Base-by-base conservation (phyloP, 2,113 vertebrate species). In the Bucco capensis region DNA sequence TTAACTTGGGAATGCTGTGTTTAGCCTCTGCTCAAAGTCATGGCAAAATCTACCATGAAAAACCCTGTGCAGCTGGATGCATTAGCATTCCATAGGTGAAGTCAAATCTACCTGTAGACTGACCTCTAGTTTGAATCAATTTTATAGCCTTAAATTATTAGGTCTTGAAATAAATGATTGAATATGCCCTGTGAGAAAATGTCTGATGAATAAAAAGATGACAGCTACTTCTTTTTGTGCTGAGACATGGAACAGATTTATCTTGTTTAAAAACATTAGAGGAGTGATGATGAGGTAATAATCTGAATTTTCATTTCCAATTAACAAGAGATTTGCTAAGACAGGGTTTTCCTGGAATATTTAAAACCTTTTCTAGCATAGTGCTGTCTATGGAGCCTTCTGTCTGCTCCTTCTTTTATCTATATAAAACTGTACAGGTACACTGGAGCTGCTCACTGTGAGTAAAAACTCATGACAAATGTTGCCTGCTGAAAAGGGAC, bases 141-240 rank as follows among this genome's bases (percentile, higher is more conserved):
- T 97, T 96, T 91, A 89, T 75, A 90, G 84, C 46, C 81, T 94
- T 95, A 96, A 97, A 95, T 96, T 83, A 95, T 90, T 94, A 94
- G 92, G 61, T 14, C 72, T 95, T 94, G 86, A 96, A 96, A 94
- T 94, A 95, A 97, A 95, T 95, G 77, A 94, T 92, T 94, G 89
- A 95, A 51, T 96, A 92, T 85, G 75, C 67, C 77, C 93, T 79
- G 40, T 80, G 92, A 96, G 80, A 94, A 96, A 93, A 91, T 84
- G 42, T 58, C 75, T 85, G 83, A 92, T 81, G 74, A 96, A 90
- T 94, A 77, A 97, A 88, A 91, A 90, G 40, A 65, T 86, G 89
- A 69, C 21, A 90, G 79, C 78, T 73, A 47, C 51, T 85, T 91
- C 6, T 10, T 77, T 96, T 94, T 90, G 31, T 82, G 69, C 28